phyloP scores from a whole-genome alignment of 2,888 invertebrate genomes.

The Drepanosiphum platanoidis region DNA sequence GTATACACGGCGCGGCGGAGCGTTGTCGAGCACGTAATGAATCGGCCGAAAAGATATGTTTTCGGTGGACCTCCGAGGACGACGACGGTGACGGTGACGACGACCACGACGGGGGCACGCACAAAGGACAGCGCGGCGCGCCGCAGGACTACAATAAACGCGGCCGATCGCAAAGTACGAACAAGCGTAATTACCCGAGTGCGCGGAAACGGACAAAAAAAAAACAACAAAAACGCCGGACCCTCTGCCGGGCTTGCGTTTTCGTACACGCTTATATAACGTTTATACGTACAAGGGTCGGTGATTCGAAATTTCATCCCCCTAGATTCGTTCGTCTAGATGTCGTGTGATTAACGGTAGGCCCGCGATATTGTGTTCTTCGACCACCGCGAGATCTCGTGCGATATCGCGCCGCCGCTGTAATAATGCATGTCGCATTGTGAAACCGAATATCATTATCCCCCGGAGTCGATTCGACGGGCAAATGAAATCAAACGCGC shows the following conservation, averaged over 20 bases:
- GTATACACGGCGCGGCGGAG: background rate
- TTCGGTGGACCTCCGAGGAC: background rate
- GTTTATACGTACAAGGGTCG: background rate
- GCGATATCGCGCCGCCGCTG: no score
- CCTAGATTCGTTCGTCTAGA: background rate
- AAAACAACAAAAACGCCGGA: background rate
- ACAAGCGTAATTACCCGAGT: background rate
- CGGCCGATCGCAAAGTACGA: background rate
- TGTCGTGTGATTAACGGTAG: background rate
- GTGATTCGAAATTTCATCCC: background rate
- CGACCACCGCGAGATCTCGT: background rate
- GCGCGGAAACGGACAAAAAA: background rate
- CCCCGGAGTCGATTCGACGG: no score
- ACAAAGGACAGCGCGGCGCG: background rate
- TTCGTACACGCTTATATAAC: background rate
- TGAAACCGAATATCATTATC: no score
- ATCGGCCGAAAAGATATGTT: conserved; percentile 4
- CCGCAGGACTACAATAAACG: background rate
- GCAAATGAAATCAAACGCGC: no score
- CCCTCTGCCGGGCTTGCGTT: background rate
- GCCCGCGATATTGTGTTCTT: background rate
- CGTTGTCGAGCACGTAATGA: conserved; percentile 23
- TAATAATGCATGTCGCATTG: no score
- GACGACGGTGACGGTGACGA: no score
- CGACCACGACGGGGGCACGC: background rate